Evolutionary conservation across 2,797 vertebrate genomes (phyloP).

Genomic region (Ispidina lecontei): DNA sequence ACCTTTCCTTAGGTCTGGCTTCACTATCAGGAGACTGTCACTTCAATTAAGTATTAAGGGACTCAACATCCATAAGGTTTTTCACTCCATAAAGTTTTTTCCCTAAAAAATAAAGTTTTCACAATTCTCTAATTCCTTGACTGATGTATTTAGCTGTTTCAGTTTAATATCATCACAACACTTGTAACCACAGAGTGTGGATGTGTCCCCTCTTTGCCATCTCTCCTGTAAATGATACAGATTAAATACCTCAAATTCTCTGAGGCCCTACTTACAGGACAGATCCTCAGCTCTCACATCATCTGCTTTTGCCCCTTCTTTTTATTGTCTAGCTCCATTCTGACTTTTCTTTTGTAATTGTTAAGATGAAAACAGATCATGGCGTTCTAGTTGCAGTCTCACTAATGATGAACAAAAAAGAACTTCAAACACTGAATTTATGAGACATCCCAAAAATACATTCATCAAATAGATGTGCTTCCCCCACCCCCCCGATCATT

Average conservation of each 20-base stretch:
- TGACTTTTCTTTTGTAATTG: neutral
- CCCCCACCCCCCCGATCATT: neutral
- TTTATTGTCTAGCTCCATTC: neutral
- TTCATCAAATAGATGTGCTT: neutral
- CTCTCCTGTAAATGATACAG: neutral
- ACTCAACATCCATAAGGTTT: neutral
- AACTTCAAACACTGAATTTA: constrained; percentile 24
- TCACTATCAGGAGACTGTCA: neutral
- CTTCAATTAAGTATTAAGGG: neutral
- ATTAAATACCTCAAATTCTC: neutral
- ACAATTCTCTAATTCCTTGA: neutral
- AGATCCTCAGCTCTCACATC: neutral
- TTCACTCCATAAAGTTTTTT: neutral
- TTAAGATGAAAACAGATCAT: neutral
- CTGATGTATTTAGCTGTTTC: neutral
- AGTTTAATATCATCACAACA: neutral
- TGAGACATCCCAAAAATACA: constrained; percentile 15
- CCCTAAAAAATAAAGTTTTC: neutral
- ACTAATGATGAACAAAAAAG: constrained; percentile 9
- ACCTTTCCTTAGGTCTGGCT: neutral
- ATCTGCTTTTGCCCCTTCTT: neutral
- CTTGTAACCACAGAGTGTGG: neutral
- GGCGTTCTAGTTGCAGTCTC: neutral
- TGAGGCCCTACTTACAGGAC: neutral
- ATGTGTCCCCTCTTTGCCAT: neutral